Evolutionary conservation across 2,888 invertebrate species (phyloP).

Genomic region (Shargacucullia verbasci): DNA sequence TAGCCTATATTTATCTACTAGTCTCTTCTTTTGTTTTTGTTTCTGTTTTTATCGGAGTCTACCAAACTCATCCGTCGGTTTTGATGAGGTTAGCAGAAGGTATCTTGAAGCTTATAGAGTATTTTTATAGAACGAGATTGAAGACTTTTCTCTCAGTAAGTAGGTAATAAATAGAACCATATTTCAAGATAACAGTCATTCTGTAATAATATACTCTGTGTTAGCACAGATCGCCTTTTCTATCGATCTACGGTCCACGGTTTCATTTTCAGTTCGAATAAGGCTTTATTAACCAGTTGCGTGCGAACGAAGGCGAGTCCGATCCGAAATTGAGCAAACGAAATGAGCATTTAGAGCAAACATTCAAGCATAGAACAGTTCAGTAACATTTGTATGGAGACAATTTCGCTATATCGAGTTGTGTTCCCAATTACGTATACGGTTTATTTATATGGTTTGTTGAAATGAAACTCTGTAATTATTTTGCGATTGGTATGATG

Average conservation of each 20-base stretch:
- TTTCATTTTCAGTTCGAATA: slow-evolving; percentile 60
- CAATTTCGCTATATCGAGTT: slow-evolving; percentile 31
- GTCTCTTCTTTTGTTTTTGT: too few species aligned
- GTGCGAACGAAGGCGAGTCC: slow-evolving; percentile 55
- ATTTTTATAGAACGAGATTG: too few species aligned
- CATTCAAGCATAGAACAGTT: slow-evolving; percentile 37
- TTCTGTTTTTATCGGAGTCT: too few species aligned
- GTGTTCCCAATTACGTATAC: slow-evolving; percentile 22
- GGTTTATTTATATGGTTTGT: neutral
- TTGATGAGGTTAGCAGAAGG: too few species aligned
- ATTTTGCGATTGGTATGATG: too few species aligned
- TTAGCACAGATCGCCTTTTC: slow-evolving; percentile 3
- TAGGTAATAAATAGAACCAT: too few species aligned
- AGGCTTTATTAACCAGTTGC: slow-evolving; percentile 60
- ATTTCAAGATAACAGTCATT: too few species aligned
- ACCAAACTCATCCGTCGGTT: too few species aligned
- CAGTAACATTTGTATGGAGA: slow-evolving; percentile 43
- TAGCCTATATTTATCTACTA: too few species aligned
- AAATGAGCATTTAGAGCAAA: slow-evolving; percentile 59
- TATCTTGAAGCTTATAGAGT: too few species aligned
- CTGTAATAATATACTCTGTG: too few species aligned
- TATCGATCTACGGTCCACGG: slow-evolving; percentile 3
- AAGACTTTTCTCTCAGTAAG: too few species aligned
- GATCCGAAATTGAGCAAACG: slow-evolving; percentile 55
- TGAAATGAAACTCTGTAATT: slow-evolving; percentile 10